Conservation (phyloP, 2,797 vertebrate species). For the Crenuchus spilurus region DNA sequence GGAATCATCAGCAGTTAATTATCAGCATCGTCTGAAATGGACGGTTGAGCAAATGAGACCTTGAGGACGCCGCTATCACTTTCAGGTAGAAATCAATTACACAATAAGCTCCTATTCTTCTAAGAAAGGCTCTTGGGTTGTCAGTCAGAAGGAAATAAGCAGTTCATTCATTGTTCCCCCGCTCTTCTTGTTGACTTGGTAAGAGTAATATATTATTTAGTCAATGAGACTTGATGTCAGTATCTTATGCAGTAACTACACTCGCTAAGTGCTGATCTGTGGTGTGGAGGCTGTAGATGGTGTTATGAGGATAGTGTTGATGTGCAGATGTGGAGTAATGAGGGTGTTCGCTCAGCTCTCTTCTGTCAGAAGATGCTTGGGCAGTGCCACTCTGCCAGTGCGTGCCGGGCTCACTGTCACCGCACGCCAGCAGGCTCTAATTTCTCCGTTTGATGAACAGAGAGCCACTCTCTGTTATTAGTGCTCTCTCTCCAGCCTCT, state of each 20-base stretch:
- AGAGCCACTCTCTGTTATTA: conserved; percentile 41
- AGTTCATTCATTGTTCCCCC: not conserved
- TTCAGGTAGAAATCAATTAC: conserved; percentile 16
- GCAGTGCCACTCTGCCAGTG: conserved; percentile 34
- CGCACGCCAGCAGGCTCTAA: conserved; percentile 38
- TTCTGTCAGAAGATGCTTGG: conserved; percentile 33
- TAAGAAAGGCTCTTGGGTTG: conserved; percentile 17
- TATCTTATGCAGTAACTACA: not conserved
- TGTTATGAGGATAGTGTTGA: conserved; percentile 24
- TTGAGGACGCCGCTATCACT: conserved; percentile 1
- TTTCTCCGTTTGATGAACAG: conserved; percentile 47
- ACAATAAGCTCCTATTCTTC: conserved; percentile 10
- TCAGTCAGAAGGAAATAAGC: conserved; percentile 19
- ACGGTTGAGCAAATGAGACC: not conserved
- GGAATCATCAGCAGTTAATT: conserved; percentile 30
- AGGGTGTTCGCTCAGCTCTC: conserved; percentile 35
- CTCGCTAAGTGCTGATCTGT: conserved; percentile 14
- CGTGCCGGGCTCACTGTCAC: conserved; percentile 36
- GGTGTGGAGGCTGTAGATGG: conserved; percentile 20
- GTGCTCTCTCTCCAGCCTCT: conserved; percentile 2
- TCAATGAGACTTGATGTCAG: conserved; percentile 17
- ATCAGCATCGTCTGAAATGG: conserved; percentile 23
- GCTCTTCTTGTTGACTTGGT: conserved; percentile 14
- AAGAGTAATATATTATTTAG: too few relatives aligned
- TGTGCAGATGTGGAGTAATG: conserved; percentile 46